Conservation (phyloP, 2,888 invertebrate genomes). For the Dichetophora obliterata region DNA sequence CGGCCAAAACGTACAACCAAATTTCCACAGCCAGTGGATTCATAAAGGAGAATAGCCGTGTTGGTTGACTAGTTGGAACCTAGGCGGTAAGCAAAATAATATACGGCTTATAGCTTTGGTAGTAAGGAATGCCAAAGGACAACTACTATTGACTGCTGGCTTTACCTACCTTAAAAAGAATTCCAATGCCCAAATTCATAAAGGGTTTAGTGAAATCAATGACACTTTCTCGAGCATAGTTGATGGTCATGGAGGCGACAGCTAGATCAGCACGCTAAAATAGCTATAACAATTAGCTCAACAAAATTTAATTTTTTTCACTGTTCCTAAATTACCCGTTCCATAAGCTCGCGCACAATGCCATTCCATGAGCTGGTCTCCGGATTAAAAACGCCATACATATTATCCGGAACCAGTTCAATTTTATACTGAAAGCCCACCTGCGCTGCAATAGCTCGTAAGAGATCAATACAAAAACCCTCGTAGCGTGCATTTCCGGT, state of each 20-base stretch:
- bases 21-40: constrained; percentile 96
- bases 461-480: constrained; percentile 91
- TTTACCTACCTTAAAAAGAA: constrained; percentile 86
- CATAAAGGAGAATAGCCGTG: constrained; percentile 93
- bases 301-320: neutral
- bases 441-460: constrained; percentile 83
- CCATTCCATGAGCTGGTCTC: constrained; percentile 92
- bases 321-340: constrained; percentile 77
- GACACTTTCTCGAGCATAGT: constrained; percentile 88
- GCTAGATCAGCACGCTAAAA: constrained; percentile 92
- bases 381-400: constrained; percentile 91
- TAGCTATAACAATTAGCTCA: neutral
- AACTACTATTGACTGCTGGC: neutral
- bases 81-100: constrained; percentile 63
- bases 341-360: constrained; percentile 87
- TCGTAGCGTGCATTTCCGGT: constrained; percentile 90
- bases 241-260: constrained; percentile 97
- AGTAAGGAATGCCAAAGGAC: too few relatives aligned
- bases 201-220: constrained; percentile 99
- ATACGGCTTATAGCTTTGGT: neutral
- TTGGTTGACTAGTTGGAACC: constrained; percentile 91
- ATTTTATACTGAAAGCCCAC: constrained; percentile 92
- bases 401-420: constrained; percentile 85
- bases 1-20: constrained; percentile 94
- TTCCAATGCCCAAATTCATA: constrained; percentile 97